Percentiles rank a stretch among this genome's conserved stretches.
Conservation (phyloP, 2,888 invertebrate species). For the Drosophila bunnanda region DNA sequence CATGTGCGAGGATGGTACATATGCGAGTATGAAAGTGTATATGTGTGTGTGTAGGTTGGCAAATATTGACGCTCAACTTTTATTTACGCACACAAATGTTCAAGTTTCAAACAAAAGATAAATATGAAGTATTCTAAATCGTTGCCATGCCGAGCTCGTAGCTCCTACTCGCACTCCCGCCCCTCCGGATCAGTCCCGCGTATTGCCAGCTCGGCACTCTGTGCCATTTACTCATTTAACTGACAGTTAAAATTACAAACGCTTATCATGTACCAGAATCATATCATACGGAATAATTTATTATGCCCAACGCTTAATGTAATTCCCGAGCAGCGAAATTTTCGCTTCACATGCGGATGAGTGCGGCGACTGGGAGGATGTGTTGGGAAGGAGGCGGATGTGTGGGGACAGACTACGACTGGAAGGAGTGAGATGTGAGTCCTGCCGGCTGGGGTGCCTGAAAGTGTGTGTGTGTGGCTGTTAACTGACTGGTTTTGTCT, state of each 20-base stretch:
- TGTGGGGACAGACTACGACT: conserved; percentile 3
- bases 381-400: background rate
- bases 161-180: background rate
- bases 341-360: conserved; percentile 47
- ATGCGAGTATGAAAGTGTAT: conserved; percentile 11
- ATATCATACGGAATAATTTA: conserved; percentile 81
- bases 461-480: conserved; percentile 17
- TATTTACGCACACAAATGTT: conserved; percentile 77
- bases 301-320: conserved; percentile 79
- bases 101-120: conserved; percentile 76
- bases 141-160: conserved; percentile 49
- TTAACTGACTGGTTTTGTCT: conserved; percentile 62
- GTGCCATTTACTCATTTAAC: conserved; percentile 75
- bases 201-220: conserved; percentile 21
- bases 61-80: conserved; percentile 77
- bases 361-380: conserved; percentile 14
- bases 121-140: conserved; percentile 79
- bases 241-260: conserved; percentile 80
- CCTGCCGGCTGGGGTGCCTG: conserved; percentile 5
- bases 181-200: background rate
- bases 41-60: conserved; percentile 36
- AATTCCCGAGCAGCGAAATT: conserved; percentile 72
- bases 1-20: conserved; percentile 29
- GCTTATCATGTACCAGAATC: conserved; percentile 80
- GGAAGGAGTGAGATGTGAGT: background rate